phyloP scores from a whole-genome alignment of 2,888 invertebrate species.

The Pheosia tremula region DNA sequence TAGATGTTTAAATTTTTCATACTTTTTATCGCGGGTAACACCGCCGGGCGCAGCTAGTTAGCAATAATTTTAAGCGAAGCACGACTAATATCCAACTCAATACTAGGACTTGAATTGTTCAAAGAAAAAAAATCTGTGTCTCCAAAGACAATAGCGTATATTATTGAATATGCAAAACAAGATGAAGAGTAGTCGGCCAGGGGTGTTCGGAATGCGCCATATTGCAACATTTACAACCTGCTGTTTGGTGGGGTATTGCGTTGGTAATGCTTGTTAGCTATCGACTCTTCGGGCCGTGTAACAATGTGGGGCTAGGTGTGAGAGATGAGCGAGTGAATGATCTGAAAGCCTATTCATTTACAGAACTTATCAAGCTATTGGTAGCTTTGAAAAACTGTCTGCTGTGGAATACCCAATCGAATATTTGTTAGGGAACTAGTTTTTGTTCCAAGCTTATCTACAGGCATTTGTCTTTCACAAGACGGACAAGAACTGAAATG shows the following conservation, averaged over 20 bases:
- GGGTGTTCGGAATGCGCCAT: constrained; percentile 22
- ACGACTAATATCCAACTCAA: too few species aligned
- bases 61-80: too few species aligned
- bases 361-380: too few species aligned
- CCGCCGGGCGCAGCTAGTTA: too few species aligned
- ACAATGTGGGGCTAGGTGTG: constrained; percentile 33
- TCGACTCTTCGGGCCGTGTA: constrained; percentile 48
- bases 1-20: too few species aligned
- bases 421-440: too few species aligned
- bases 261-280: constrained; percentile 70
- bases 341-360: neutral
- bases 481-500: too few species aligned
- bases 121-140: neutral
- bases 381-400: too few species aligned
- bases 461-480: too few species aligned
- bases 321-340: constrained; percentile 6
- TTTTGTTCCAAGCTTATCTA: too few species aligned
- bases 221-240: constrained; percentile 41
- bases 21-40: too few species aligned
- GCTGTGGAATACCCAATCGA: too few species aligned
- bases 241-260: constrained; percentile 64
- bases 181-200: constrained; percentile 12
- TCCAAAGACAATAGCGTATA: neutral
- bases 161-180: constrained; percentile 2
- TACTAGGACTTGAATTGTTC: neutral